A percentile compares a stretch with the other conserved stretches of the same genome.
phyloP scores from a whole-genome alignment of 2,113 vertebrate genomes.

The Zosterops pallidus region DNA sequence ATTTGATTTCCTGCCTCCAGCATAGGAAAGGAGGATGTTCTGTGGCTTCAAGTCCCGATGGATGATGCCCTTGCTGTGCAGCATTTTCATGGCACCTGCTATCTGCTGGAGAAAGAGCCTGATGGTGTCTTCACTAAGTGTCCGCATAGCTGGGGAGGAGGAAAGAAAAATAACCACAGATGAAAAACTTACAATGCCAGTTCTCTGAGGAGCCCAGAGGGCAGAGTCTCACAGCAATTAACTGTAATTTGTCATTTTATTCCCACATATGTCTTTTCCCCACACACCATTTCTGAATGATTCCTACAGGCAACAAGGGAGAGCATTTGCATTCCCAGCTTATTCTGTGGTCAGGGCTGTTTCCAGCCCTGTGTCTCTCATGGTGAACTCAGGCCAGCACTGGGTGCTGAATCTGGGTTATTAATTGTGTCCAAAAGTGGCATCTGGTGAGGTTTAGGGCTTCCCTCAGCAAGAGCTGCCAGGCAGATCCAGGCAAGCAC shows the following conservation, averaged over 20 bases:
- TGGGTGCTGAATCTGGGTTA: background rate
- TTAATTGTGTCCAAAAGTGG: background rate
- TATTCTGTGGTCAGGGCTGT: background rate
- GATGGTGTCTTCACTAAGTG: slow-evolving; percentile 95
- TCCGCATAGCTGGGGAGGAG: slow-evolving; percentile 83
- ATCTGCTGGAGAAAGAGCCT: slow-evolving; percentile 94
- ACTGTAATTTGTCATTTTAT: background rate
- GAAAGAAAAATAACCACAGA: background rate
- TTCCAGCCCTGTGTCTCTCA: background rate
- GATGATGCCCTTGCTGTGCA: slow-evolving; percentile 92
- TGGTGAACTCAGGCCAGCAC: background rate
- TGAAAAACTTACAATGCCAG: background rate
- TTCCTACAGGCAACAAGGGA: background rate
- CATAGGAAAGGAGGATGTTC: slow-evolving; percentile 91
- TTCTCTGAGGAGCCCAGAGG: background rate
- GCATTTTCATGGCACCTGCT: slow-evolving; percentile 89
- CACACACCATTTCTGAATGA: background rate
- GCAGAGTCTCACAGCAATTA: background rate
- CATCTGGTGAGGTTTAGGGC: background rate
- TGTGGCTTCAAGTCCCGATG: slow-evolving; percentile 96
- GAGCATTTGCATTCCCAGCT: background rate
- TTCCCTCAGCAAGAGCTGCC: background rate
- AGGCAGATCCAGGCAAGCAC: background rate
- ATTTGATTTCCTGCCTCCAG: slow-evolving; percentile 82
- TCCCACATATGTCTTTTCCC: background rate